Evolutionary conservation across 2,888 invertebrate species (phyloP), one percentile per base, ranked within the genome.

Genomic region (Cheilosia soror): DNA sequence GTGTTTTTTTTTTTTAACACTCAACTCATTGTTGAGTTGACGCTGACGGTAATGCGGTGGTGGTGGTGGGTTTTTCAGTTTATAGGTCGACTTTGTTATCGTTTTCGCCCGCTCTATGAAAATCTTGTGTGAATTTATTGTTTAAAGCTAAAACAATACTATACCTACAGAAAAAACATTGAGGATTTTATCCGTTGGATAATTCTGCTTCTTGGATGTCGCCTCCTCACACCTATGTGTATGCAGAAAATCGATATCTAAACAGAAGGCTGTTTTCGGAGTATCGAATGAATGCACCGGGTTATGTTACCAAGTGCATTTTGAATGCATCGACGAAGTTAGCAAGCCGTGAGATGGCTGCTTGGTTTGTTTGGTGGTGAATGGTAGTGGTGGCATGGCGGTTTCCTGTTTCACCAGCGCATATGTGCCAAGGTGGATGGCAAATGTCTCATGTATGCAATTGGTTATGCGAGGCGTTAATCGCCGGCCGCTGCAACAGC

Each of bases 231-330:
- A 80, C 73, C 62, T 73, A 29, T 57, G 4, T 66, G 53, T 62
- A 60, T 62, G 73, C 60, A 75, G 82, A 88, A 87, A 87, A 83
- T 85, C 83, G 87, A 87, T 90, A 90, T 89, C 87, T 68, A 58
- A 72, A 85, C 77, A 87, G 86, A 87, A 88, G 86, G 87, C 80
- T 75, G 58, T 76, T 81, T 76, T 69, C 63, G 49, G 65, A 47
- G 66, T 80, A 80, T 80, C 66, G 66, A 80, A 80, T 80, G 80
- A 80, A 80, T 73, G 80, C 80, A 73, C 20, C 73, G 73, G 72
- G 44, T 80, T 80, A 80, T 73, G 80, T 80, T 80, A 73, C 80
- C 80, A 80, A 80, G 73, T 80, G 80, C 80, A 73, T 73, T 80
- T 80, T 66, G 66, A 66, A 73, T 80, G 73, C 73, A 73, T 68